phyloP scores from a whole-genome alignment of 2,113 vertebrate genomes.

The Sphyrna mokarran region DNA sequence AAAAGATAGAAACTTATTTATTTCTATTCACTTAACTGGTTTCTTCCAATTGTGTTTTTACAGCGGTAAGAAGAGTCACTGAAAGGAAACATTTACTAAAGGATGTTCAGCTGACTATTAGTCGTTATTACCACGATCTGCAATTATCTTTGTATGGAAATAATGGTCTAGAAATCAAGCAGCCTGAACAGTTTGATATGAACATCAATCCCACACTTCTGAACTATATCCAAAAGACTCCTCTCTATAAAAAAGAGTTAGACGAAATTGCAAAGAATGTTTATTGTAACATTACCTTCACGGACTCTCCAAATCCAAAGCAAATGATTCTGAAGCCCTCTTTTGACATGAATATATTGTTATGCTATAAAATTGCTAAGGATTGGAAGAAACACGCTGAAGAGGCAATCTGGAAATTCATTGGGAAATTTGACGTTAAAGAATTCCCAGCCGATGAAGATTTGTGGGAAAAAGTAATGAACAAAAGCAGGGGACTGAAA shows the following conservation, averaged over 20 bases:
- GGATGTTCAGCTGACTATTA: slow-evolving; percentile 37
- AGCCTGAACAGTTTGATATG: slow-evolving; percentile 38
- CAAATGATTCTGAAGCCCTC: slow-evolving; percentile 41
- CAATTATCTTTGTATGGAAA: slow-evolving; percentile 43
- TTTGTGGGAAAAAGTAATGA: slow-evolving; percentile 44
- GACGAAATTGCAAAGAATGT: slow-evolving; percentile 38
- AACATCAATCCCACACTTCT: slow-evolving; percentile 37
- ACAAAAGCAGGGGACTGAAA: slow-evolving; percentile 19
- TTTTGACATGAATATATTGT: slow-evolving; percentile 42
- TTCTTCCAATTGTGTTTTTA: slow-evolving; percentile 11
- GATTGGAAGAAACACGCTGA: slow-evolving; percentile 43
- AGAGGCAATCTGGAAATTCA: slow-evolving; percentile 40
- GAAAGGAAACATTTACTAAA: slow-evolving; percentile 41
- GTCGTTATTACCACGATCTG: slow-evolving; percentile 43
- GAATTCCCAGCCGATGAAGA: slow-evolving; percentile 40
- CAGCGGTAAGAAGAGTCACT: slow-evolving; percentile 44
- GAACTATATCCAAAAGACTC: slow-evolving; percentile 39
- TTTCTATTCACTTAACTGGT: not conserved
- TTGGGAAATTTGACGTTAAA: slow-evolving; percentile 38
- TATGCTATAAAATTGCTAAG: slow-evolving; percentile 41
- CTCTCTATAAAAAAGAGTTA: slow-evolving; percentile 40
- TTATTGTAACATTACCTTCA: slow-evolving; percentile 40
- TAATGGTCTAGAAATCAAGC: slow-evolving; percentile 27
- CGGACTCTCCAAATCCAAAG: slow-evolving; percentile 23
- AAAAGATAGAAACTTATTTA: not conserved